Evolutionary conservation across 2,113 vertebrate species (phyloP).

Genomic region (Scomber scombrus): DNA sequence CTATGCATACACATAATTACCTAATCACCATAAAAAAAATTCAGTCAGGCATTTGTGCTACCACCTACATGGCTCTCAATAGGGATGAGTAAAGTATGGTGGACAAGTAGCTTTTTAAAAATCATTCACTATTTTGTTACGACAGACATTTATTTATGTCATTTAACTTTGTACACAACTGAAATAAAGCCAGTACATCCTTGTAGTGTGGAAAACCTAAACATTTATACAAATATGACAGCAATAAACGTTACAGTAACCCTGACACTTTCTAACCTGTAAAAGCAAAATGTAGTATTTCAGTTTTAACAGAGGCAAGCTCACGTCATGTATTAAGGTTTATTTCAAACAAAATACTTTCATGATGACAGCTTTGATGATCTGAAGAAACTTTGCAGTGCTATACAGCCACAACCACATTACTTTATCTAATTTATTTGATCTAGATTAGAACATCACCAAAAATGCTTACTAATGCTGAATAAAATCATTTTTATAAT

Average conservation of each 20-base stretch:
- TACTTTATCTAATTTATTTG: no score
- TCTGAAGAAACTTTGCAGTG: no score
- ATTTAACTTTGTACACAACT: background rate
- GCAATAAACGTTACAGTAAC: background rate
- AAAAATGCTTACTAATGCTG: no score
- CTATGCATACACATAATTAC: slow-evolving; percentile 25
- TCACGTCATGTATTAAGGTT: background rate
- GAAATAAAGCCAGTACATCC: background rate
- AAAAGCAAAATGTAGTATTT: background rate
- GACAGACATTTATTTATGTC: background rate
- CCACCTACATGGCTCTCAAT: slow-evolving; percentile 58
- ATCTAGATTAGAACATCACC: no score
- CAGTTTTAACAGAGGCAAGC: background rate
- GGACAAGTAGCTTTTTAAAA: slow-evolving; percentile 33
- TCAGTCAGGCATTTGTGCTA: slow-evolving; percentile 50
- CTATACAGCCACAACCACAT: no score
- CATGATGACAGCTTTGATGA: no score
- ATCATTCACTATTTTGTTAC: slow-evolving; percentile 21
- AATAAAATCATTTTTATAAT: no score
- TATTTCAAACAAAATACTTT: background rate
- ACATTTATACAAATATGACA: background rate
- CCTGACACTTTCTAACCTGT: background rate
- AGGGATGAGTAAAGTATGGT: slow-evolving; percentile 46
- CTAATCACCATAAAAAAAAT: slow-evolving; percentile 35
- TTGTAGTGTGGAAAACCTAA: no score